A percentile compares a stretch with the other conserved stretches of the same genome.
Conservation (phyloP, 2,113 vertebrate species). For the Lepisosteus oculatus region DNA sequence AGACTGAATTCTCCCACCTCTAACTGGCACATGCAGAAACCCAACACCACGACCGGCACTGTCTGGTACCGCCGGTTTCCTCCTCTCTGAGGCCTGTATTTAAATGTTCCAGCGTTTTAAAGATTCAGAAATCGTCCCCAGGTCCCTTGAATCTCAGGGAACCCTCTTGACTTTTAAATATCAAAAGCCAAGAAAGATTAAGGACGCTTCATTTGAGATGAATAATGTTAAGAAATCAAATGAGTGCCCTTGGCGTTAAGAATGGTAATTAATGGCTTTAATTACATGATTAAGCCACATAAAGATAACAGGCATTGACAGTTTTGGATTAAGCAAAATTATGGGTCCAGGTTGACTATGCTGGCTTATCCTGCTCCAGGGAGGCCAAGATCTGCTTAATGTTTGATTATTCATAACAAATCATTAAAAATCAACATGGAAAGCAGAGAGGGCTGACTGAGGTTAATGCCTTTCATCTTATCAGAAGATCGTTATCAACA, state of each 20-base stretch:
- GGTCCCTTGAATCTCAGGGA: not conserved
- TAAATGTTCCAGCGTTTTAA: not conserved
- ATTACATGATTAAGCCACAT: slow-evolving; percentile 1
- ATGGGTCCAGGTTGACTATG: not conserved
- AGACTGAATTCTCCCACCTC: too few relatives aligned
- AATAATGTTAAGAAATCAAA: slow-evolving; percentile 7
- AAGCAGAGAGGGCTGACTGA: too few relatives aligned
- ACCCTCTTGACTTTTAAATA: slow-evolving; percentile 9
- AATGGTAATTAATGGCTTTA: slow-evolving; percentile 7
- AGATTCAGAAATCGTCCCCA: not conserved
- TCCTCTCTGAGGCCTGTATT: slow-evolving; percentile 1
- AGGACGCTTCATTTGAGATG: slow-evolving; percentile 11
- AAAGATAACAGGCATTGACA: not conserved
- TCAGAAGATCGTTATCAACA: too few relatives aligned
- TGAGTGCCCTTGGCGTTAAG: slow-evolving; percentile 1
- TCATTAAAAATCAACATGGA: not conserved
- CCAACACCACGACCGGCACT: not conserved
- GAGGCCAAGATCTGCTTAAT: too few relatives aligned
- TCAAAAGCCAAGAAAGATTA: slow-evolving; percentile 13
- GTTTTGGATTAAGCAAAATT: not conserved
- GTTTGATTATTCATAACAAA: too few relatives aligned
- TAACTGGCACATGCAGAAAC: not conserved
- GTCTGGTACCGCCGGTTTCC: not conserved
- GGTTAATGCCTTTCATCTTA: too few relatives aligned
- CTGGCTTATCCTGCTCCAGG: not conserved